Evolutionary conservation across 2,797 vertebrate species (phyloP).

Genomic region (Scleropages formosus): DNA sequence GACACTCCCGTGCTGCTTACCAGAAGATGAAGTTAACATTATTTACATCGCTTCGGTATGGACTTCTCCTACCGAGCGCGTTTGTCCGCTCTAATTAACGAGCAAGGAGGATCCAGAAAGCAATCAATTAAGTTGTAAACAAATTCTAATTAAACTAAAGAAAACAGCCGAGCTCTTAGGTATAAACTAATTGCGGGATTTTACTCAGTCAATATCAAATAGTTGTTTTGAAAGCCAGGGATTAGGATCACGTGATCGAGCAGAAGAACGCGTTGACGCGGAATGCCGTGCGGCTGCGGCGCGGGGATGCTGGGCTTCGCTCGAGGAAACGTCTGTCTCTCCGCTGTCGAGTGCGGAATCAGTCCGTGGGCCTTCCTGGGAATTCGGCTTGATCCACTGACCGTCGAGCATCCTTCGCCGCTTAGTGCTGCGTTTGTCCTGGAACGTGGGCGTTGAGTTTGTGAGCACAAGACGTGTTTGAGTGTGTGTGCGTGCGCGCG

Average conservation of each 20-base stretch:
- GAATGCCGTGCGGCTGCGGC: background rate
- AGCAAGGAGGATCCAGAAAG: slow-evolving; percentile 40
- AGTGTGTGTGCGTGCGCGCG: background rate
- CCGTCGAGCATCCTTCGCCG: no score
- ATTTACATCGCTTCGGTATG: slow-evolving; percentile 38
- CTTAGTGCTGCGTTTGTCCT: no score
- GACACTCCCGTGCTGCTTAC: slow-evolving; percentile 15
- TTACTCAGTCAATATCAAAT: background rate
- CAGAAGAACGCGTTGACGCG: background rate
- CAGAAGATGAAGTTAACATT: slow-evolving; percentile 42
- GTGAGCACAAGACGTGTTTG: background rate
- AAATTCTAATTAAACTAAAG: slow-evolving; percentile 46
- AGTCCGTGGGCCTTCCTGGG: background rate
- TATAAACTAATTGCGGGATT: slow-evolving; percentile 2
- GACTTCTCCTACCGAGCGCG: slow-evolving; percentile 44
- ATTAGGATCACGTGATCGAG: background rate
- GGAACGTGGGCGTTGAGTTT: no score
- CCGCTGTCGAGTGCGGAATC: background rate
- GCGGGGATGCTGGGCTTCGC: no score
- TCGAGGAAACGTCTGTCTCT: no score
- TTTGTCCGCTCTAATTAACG: slow-evolving; percentile 48
- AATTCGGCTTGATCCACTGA: background rate
- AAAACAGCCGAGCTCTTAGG: slow-evolving; percentile 10
- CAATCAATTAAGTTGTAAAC: slow-evolving; percentile 41
- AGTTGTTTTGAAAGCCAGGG: background rate